phyloP scores from a whole-genome alignment of 2,888 invertebrate species.

The Drosophila setosimentum region DNA sequence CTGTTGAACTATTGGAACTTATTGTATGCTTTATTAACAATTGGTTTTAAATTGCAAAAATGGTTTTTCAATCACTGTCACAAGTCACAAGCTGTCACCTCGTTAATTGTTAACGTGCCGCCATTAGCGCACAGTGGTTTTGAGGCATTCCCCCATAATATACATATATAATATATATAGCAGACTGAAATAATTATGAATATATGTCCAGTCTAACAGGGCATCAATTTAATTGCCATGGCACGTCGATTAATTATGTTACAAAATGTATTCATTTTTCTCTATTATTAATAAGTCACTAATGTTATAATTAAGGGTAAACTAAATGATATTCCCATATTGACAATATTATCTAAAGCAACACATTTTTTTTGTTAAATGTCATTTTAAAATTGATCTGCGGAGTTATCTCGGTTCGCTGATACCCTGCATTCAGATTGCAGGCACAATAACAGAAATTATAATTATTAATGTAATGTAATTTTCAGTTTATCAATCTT shows the following conservation, averaged over 20 bases:
- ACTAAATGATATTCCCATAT: background rate
- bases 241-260: background rate
- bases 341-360: background rate
- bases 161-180: background rate
- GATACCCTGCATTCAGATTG: background rate
- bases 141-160: background rate
- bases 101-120: conserved; percentile 50
- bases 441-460: background rate
- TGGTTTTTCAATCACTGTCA: conserved; percentile 42
- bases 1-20: conserved; percentile 26
- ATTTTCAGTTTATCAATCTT: background rate
- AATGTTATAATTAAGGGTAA: background rate
- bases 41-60: conserved; percentile 70
- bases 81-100: conserved; percentile 30
- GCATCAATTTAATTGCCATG: background rate
- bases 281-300: background rate
- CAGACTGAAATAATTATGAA: conserved; percentile 3
- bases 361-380: background rate
- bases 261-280: background rate
- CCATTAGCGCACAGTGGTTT: conserved; percentile 52
- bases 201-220: background rate
- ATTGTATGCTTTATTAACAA: conserved; percentile 51
- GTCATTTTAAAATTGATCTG: background rate
- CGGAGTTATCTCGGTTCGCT: background rate
- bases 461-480: background rate